phyloP scores from a whole-genome alignment of 2,113 vertebrate genomes.

The Oncorhynchus clarkii region DNA sequence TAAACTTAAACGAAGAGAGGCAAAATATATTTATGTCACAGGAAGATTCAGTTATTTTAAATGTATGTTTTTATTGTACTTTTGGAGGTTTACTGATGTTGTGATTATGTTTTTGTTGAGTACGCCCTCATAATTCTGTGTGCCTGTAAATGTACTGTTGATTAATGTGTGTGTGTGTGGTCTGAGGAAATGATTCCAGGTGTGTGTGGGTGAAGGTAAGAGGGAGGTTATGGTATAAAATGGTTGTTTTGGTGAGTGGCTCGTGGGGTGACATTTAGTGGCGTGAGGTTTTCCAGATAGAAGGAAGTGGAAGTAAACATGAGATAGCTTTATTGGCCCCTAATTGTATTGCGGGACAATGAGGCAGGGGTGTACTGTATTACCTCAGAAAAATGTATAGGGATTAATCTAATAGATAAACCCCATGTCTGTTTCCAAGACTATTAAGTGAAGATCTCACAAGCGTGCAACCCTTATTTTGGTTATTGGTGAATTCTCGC shows the following conservation, averaged over 20 bases:
- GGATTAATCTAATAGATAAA: conserved; percentile 59
- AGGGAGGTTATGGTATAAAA: neutral
- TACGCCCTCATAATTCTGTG: conserved; percentile 42
- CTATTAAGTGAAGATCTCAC: conserved; percentile 60
- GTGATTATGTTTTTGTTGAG: conserved; percentile 42
- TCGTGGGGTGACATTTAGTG: neutral
- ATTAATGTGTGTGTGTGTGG: neutral
- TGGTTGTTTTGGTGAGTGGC: neutral
- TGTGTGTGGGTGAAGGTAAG: neutral
- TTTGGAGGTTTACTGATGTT: conserved; percentile 37
- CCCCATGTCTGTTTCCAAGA: conserved; percentile 63
- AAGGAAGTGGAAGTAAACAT: neutral
- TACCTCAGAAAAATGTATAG: conserved; percentile 67
- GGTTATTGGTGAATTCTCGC: conserved; percentile 68
- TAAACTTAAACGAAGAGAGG: conserved; percentile 3
- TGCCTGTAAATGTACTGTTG: conserved; percentile 26
- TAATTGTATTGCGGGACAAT: neutral
- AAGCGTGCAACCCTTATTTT: conserved; percentile 61
- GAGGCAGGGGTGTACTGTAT: conserved; percentile 44
- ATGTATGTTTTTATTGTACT: conserved; percentile 44
- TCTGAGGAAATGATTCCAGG: neutral
- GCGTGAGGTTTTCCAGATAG: neutral
- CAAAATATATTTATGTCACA: conserved; percentile 13
- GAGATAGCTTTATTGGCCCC: neutral
- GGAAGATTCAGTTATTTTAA: conserved; percentile 31